Evolutionary conservation across 2,113 vertebrate genomes (phyloP), one percentile per base, ranked within the genome.

Genomic region (Callipepla californica): DNA sequence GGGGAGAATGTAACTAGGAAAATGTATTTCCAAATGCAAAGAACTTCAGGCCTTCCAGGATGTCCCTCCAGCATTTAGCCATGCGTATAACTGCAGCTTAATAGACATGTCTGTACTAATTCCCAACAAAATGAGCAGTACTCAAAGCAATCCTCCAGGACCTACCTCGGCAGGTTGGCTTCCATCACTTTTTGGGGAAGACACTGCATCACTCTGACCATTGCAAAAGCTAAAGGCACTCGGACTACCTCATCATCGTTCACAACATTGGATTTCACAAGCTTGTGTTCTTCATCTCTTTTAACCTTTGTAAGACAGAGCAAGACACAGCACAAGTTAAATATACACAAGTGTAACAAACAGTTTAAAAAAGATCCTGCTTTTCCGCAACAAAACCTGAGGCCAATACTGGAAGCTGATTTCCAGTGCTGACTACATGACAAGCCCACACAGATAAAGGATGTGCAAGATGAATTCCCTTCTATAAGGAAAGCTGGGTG

Each of bases 141-240:
- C 36, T 63, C 70, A 80, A 59, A 47, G 44, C 83, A 32, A 30
- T 42, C 38, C 3, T 6, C 1, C 0, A 4, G 20, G 20, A 58
- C 58, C 16, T 89, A 98, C 98, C 99, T 98, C 13, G 99, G 99
- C 70, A 99, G 97, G 90, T 99, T 98, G 59, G 94, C 95, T 91
- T 99, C 99, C 99, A 99, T 98, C 67, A 99, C 91, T 61, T 98
- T 96, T 38, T 97, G 96, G 7, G 99, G 99, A 34, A 99, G 98
- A 38, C 98, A 98, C 96, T 98, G 98, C 99, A 99, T 99, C 92
- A 99, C 96, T 59, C 98, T 99, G 91, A 99, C 98, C 98, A 99
- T 98, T 63, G 99, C 99, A 94, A 99, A 99, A 44, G 99, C 99
- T 21, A 99, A 97, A 0, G 99, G 99, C 32, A 99, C 95, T 50